phyloP scores from a whole-genome alignment of 2,888 invertebrate species.

The Cepaea hortensis region DNA sequence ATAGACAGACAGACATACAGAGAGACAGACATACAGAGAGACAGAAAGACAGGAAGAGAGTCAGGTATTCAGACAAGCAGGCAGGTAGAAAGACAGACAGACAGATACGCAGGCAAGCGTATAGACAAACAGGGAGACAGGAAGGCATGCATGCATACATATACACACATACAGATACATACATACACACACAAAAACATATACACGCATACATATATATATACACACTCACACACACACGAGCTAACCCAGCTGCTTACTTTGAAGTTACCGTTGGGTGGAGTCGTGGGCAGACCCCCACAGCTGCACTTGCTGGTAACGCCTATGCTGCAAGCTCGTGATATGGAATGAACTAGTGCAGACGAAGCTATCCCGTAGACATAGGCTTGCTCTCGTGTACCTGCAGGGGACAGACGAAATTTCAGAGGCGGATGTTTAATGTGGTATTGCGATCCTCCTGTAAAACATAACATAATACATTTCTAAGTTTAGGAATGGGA shows the following conservation, averaged over 20 bases:
- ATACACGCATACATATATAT: background rate
- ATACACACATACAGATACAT: background rate
- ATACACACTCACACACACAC: background rate
- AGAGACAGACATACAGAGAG: background rate
- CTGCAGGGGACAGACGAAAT: slow-evolving; percentile 77
- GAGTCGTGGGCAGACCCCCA: slow-evolving; percentile 84
- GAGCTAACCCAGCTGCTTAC: background rate
- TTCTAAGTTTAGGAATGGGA: background rate
- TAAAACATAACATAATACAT: background rate
- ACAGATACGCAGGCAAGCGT: background rate
- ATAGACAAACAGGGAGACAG: too few relatives aligned
- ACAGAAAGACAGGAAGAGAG: too few relatives aligned
- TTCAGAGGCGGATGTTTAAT: too few relatives aligned
- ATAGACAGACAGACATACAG: background rate
- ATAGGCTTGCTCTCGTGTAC: slow-evolving; percentile 90
- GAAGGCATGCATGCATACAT: background rate
- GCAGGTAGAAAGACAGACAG: background rate
- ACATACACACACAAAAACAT: background rate
- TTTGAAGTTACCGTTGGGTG: slow-evolving; percentile 84
- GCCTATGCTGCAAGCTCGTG: slow-evolving; percentile 87
- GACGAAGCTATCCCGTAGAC: slow-evolving; percentile 90
- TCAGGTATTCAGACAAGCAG: too few relatives aligned
- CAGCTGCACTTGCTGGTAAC: slow-evolving; percentile 87
- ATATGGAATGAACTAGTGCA: slow-evolving; percentile 85
- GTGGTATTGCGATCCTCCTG: background rate